Base-by-base conservation (phyloP, 1,140 invertebrate genomes). In the Argopecten irradians region DNA sequence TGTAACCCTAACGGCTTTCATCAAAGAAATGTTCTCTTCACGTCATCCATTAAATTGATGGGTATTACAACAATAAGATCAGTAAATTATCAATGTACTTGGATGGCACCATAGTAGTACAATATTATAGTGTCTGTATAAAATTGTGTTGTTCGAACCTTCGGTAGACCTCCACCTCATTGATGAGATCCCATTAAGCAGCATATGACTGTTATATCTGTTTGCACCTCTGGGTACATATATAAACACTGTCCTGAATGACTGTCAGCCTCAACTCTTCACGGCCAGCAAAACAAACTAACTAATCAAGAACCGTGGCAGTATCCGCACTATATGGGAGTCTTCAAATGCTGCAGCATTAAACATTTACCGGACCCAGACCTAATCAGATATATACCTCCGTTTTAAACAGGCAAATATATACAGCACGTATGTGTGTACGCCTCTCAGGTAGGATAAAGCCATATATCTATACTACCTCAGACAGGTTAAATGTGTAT, bases 331-430 rank as follows among this genome's bases (percentile, higher is more conserved):
- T 28, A 28, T n/a, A n/a, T 71, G n/a, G 55, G 28, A 71, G 22
- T 11, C 55, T 71, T 28, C 55, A 8, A 71, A 71, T 71, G 55
- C n/a, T 22, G 55, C 55, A 16, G 55, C 55, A 71, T 71, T 71
- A 71, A 71, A 71, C 55, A 71, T 71, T 71, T 71, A 71, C 55
- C 28, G 55, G 55, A 71, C 55, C 55, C 55, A 28, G 55, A 71
- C 55, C 7, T 71, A 71, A 71, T 71, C 55, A 71, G 55, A 71
- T 71, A 71, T n/a, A n/a, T 71, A 71, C 55, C 3, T 71, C 28
- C 55, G 22, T 28, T n/a, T 71, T 71, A 71, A 46, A 71, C 55
- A 71, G 22, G 55, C 11, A 71, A n/a, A 71, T 71, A 71, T 71
- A 19, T 11, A 71, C 55, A 71, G 55, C 55, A 11, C 55, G 28